Evolutionary conservation across 2,113 vertebrate genomes (phyloP), one percentile per base, ranked within the genome.

Genomic region (Semnopithecus entellus): DNA sequence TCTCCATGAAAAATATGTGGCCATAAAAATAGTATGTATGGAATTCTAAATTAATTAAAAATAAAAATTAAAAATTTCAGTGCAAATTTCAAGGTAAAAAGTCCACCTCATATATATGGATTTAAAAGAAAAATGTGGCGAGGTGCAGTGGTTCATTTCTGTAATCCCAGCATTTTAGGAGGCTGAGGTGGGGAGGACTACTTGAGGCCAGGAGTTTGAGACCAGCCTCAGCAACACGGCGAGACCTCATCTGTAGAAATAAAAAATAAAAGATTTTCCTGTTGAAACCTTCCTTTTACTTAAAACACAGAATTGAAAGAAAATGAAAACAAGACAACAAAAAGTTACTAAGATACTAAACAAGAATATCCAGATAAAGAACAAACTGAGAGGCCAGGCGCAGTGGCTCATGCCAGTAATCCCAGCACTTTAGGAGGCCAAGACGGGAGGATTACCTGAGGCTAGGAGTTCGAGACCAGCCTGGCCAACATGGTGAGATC

Each of bases 31-130:
- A 88, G 38, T 38, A 68, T 85, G 59, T 6, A 52, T 9, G n/a
- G 22, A 73, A 88, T 76, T 80, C 52, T 95, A 84, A 78, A 38
- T 59, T 61, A 73, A 86, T 92, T 86, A 59, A 83, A 93, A 88
- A 48, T 61, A 5, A 79, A 88, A 95, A 88, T 82, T 17, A 35
- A 79, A 88, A 92, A 88, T 6, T 32, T 45, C 83, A 84, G 12
- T 9, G 52, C 88, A 95, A 91, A 85, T 88, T 61, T 78, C 43
- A 59, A 40, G 43, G 38, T 88, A 68, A 91, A 80, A 86, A 66
- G 57, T 40, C 27, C 14, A 84, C 45, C 30, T 73, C 38, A 61
- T 13, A 93, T 12, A 35, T 8, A 89, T 61, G 38, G 48, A n/a
- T 91, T 88, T 79, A 68, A 72, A 86, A 84, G 38, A 40, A 81